Evolutionary conservation across 2,113 vertebrate species (phyloP).

Genomic region (Syrrhaptes paradoxus): DNA sequence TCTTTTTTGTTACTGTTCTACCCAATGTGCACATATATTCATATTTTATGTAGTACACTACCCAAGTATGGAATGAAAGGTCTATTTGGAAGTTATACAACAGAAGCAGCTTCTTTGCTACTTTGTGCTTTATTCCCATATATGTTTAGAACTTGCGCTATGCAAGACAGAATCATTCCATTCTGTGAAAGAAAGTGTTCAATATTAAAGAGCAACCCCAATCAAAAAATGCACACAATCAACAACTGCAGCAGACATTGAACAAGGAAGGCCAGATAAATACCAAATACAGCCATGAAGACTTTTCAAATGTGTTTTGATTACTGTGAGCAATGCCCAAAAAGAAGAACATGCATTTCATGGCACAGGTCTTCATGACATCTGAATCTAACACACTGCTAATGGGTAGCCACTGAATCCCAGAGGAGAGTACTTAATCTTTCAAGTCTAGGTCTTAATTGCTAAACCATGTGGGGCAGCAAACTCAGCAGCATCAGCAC

Average conservation of each 20-base stretch:
- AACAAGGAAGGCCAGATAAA: fast-evolving
- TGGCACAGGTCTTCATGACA: background rate
- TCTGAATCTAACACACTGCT: background rate
- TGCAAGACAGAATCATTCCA: fast-evolving
- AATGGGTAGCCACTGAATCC: background rate
- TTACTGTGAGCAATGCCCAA: background rate
- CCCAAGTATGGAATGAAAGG: background rate
- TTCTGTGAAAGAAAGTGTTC: background rate
- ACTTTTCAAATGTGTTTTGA: background rate
- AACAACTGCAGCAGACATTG: background rate
- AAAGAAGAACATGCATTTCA: background rate
- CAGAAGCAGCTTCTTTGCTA: background rate
- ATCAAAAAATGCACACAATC: background rate
- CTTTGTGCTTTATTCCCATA: background rate
- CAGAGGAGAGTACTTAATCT: background rate
- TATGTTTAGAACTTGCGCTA: background rate
- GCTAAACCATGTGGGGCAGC: background rate
- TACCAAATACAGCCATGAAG: fast-evolving
- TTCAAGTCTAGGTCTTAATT: background rate
- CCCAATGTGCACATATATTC: background rate
- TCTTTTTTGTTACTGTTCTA: background rate
- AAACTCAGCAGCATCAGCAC: background rate
- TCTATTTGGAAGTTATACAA: background rate
- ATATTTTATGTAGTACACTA: background rate
- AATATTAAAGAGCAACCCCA: background rate